Conservation (phyloP, 2,888 invertebrate genomes). For the Drosophila kanekoi region DNA sequence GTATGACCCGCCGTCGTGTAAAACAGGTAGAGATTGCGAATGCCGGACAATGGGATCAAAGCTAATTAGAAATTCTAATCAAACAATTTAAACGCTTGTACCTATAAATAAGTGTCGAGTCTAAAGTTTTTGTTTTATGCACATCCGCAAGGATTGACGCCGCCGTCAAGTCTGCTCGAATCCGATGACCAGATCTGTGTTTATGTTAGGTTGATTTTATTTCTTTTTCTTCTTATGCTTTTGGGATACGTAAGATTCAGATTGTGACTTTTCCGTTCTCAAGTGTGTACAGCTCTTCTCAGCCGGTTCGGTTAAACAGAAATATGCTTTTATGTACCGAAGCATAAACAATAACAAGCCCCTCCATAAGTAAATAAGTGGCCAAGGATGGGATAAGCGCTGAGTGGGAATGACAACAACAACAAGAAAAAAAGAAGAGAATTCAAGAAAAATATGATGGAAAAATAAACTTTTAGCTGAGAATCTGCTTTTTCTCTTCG, state of each 20-base stretch:
- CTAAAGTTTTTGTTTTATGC: not conserved
- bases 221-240: not conserved
- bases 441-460: not conserved
- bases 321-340: slow-evolving; percentile 53
- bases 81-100: no score
- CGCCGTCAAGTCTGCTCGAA: slow-evolving; percentile 34
- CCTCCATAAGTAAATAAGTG: slow-evolving; percentile 48
- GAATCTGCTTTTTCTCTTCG: not conserved
- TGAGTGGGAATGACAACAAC: slow-evolving; percentile 30
- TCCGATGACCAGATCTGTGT: slow-evolving; percentile 3
- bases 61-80: no score
- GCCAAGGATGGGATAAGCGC: slow-evolving; percentile 13
- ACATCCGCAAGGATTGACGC: slow-evolving; percentile 14
- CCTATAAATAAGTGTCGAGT: no score
- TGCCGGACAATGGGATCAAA: no score
- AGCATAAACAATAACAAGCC: slow-evolving; percentile 42
- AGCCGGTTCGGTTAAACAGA: slow-evolving; percentile 30
- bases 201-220: not conserved
- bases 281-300: slow-evolving; percentile 21
- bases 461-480: slow-evolving; percentile 12
- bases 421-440: not conserved
- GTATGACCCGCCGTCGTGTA: no score
- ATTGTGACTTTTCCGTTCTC: slow-evolving; percentile 11
- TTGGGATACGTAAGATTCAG: slow-evolving; percentile 11
- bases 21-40: no score